Percentiles rank a stretch among this genome's conserved stretches.
phyloP scores from a whole-genome alignment of 1,140 invertebrate genomes.

The Drosophila teissieri region DNA sequence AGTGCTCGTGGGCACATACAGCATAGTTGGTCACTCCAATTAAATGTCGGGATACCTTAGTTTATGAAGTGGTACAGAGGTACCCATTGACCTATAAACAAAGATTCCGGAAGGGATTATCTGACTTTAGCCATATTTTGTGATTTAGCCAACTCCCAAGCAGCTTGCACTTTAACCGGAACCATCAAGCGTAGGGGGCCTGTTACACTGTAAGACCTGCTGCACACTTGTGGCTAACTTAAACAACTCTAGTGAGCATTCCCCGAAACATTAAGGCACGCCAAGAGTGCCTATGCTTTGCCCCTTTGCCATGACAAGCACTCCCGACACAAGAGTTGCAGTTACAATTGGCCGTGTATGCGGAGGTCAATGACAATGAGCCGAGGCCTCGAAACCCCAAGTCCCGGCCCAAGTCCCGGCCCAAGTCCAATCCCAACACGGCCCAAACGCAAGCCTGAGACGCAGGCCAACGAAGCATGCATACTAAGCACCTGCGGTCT shows the following conservation, averaged over 20 bases:
- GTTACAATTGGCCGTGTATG: slow-evolving; percentile 65
- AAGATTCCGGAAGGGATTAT: slow-evolving; percentile 13
- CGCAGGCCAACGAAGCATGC: slow-evolving; percentile 71
- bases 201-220: slow-evolving; percentile 37
- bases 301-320: slow-evolving; percentile 3
- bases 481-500: slow-evolving; percentile 62
- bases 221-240: slow-evolving; percentile 60
- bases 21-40: slow-evolving; percentile 8
- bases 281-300: slow-evolving; percentile 74
- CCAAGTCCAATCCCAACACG: slow-evolving; percentile 19
- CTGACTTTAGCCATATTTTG: slow-evolving; percentile 40
- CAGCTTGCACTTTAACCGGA: slow-evolving; percentile 50
- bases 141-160: slow-evolving; percentile 37
- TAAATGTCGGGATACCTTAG: background rate
- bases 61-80: background rate
- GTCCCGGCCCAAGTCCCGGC: slow-evolving; percentile 3
- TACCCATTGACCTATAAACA: slow-evolving; percentile 32
- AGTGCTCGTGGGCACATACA: background rate
- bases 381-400: slow-evolving; percentile 18
- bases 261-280: slow-evolving; percentile 64
- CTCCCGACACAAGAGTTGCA: slow-evolving; percentile 58
- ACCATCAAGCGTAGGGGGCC: slow-evolving; percentile 53
- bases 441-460: slow-evolving; percentile 38
- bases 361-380: slow-evolving; percentile 76
- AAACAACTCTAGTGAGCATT: slow-evolving; percentile 59